Evolutionary conservation across 1,140 invertebrate species (phyloP).

Genomic region (Megalopta genalis): DNA sequence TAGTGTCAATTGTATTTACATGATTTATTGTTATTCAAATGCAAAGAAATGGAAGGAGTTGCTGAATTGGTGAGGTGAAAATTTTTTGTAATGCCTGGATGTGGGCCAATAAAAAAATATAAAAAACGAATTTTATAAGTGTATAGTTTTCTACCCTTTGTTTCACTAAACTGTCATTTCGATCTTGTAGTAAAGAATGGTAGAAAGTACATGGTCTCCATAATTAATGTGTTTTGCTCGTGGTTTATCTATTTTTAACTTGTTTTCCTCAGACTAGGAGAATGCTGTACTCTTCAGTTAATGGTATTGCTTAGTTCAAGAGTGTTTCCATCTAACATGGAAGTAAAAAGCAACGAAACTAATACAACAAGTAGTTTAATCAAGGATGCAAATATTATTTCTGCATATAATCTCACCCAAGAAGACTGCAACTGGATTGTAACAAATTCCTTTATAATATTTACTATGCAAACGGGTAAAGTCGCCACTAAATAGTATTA

Average conservation of each 20-base stretch:
- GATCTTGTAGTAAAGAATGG: background rate
- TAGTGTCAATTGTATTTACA: conserved; percentile 57
- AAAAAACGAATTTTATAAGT: conserved; percentile 31
- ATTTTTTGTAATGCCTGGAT: conserved; percentile 74
- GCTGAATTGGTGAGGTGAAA: conserved; percentile 58
- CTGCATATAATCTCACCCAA: conserved; percentile 81
- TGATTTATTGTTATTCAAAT: conserved; percentile 53
- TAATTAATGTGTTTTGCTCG: conserved; percentile 65
- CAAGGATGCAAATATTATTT: conserved; percentile 53
- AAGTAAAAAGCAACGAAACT: conserved; percentile 23
- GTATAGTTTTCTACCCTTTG: conserved; percentile 18
- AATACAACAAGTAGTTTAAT: conserved; percentile 41
- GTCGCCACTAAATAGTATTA: background rate
- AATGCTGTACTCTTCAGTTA: conserved; percentile 11
- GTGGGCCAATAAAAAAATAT: conserved; percentile 73
- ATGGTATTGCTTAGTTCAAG: background rate
- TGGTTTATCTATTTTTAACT: conserved; percentile 50
- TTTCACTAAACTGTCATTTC: background rate
- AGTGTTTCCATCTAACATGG: conserved; percentile 31
- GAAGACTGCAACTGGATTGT: conserved; percentile 97
- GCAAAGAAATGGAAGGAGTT: conserved; percentile 47
- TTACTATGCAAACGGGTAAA: conserved; percentile 97
- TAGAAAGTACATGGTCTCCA: conserved; percentile 26
- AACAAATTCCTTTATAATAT: conserved; percentile 96
- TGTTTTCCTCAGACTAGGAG: conserved; percentile 61